Conservation (phyloP, 2,888 invertebrate species). For the Acronicta leporina region DNA sequence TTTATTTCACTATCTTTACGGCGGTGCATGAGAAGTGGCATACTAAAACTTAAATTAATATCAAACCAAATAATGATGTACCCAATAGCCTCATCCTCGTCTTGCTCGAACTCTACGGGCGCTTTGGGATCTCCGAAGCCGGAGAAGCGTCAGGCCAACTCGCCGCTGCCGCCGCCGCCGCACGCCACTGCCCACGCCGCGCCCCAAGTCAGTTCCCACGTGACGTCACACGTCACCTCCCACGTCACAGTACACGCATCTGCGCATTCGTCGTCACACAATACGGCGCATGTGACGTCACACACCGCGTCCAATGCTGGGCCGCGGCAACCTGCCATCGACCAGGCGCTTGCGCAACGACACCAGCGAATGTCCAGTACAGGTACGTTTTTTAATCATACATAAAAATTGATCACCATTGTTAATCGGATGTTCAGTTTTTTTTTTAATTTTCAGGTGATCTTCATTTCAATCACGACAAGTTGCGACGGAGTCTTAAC, state of each 20-base stretch:
- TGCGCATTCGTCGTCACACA: conserved; percentile 7
- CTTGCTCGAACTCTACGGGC: conserved; percentile 92
- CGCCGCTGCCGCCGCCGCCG: conserved; percentile 94
- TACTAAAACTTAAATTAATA: too few relatives aligned
- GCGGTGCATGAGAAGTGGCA: too few relatives aligned
- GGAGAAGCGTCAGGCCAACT: conserved; percentile 96
- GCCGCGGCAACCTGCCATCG: conserved; percentile 65
- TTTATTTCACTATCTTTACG: too few relatives aligned
- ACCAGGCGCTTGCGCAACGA: conserved; percentile 59
- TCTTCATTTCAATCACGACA: conserved; percentile 83
- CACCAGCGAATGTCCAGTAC: conserved; percentile 85
- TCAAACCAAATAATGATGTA: too few relatives aligned
- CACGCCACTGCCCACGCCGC: conserved; percentile 27
- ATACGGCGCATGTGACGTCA: conserved; percentile 30
- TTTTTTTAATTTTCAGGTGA: conserved; percentile 72
- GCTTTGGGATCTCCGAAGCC: conserved; percentile 96
- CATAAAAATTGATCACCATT: neutral
- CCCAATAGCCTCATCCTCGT: conserved; percentile 91
- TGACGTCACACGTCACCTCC: conserved; percentile 69
- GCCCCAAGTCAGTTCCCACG: conserved; percentile 27
- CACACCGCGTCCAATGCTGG: conserved; percentile 35
- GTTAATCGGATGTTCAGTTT: neutral
- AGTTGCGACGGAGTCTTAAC: conserved; percentile 84
- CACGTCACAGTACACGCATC: conserved; percentile 70
- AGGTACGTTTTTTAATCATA: conserved; percentile 55